Evolutionary conservation across 2,797 vertebrate genomes (phyloP).

Genomic region (Hozukius guyotensis): DNA sequence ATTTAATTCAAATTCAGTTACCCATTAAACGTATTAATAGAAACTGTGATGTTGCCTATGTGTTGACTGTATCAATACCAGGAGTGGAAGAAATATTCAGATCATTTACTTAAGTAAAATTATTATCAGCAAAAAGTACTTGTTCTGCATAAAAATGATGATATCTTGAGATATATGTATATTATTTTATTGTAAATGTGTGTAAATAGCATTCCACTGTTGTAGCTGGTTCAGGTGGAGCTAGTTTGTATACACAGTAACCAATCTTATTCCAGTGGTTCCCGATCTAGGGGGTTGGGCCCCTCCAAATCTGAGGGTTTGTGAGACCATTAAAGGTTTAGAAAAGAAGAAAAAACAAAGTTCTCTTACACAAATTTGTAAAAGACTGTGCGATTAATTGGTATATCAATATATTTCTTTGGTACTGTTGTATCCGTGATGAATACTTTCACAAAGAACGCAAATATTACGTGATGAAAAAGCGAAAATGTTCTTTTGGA

Average conservation of each 20-base stretch:
- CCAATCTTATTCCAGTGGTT: neutral
- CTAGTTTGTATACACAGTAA: neutral
- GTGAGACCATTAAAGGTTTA: neutral
- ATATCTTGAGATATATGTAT: too few relatives aligned
- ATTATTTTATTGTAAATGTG: neutral
- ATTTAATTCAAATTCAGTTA: neutral
- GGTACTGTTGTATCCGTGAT: too few relatives aligned
- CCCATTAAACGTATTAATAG: neutral
- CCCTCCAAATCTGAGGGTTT: neutral
- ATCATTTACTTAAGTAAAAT: too few relatives aligned
- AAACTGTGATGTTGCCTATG: neutral
- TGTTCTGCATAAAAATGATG: too few relatives aligned
- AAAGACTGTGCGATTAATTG: too few relatives aligned
- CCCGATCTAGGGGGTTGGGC: neutral
- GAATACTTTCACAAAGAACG: too few relatives aligned
- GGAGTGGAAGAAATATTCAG: fast-evolving
- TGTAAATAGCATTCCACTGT: neutral
- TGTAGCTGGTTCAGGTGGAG: neutral
- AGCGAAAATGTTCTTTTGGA: too few relatives aligned
- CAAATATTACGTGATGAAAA: too few relatives aligned
- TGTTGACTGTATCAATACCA: neutral
- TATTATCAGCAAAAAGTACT: too few relatives aligned
- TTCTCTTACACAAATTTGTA: too few relatives aligned
- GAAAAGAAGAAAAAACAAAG: too few relatives aligned
- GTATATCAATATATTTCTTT: too few relatives aligned